Evolutionary conservation across 2,113 vertebrate species (phyloP).

Genomic region (Circaetus cinerascens): DNA sequence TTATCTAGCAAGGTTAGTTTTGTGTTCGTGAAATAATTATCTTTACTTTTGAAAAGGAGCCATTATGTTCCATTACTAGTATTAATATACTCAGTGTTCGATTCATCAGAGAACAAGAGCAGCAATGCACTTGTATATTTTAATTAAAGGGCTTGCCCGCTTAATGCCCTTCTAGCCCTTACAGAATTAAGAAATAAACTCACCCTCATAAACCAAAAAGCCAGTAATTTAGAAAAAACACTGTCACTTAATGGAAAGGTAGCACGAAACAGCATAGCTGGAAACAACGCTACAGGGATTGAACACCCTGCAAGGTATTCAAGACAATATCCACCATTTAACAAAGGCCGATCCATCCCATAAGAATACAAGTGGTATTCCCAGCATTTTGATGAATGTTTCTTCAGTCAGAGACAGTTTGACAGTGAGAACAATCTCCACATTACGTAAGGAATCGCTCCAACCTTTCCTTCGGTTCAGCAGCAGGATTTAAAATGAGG

Average conservation of each 20-base stretch:
- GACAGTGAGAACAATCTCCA: background rate
- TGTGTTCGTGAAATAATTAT: constrained; percentile 30
- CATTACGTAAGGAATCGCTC: background rate
- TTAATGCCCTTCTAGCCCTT: background rate
- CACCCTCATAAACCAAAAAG: background rate
- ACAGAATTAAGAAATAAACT: background rate
- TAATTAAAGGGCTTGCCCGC: background rate
- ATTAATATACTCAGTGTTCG: background rate
- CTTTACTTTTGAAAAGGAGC: constrained; percentile 27
- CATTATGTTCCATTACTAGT: constrained; percentile 22
- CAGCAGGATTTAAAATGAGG: background rate
- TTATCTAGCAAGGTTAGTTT: constrained; percentile 33
- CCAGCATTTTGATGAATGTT: background rate
- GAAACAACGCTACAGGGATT: background rate
- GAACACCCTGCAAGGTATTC: background rate
- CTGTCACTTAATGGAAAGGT: background rate
- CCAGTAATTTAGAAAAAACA: background rate
- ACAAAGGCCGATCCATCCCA: background rate
- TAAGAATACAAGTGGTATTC: background rate
- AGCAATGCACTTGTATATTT: background rate
- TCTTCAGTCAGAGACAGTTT: background rate
- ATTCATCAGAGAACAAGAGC: background rate
- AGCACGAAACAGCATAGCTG: background rate
- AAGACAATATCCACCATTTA: background rate
- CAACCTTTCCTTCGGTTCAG: background rate